Conservation (phyloP, 2,797 vertebrate species). For the Lepilemur ruficaudatus region DNA sequence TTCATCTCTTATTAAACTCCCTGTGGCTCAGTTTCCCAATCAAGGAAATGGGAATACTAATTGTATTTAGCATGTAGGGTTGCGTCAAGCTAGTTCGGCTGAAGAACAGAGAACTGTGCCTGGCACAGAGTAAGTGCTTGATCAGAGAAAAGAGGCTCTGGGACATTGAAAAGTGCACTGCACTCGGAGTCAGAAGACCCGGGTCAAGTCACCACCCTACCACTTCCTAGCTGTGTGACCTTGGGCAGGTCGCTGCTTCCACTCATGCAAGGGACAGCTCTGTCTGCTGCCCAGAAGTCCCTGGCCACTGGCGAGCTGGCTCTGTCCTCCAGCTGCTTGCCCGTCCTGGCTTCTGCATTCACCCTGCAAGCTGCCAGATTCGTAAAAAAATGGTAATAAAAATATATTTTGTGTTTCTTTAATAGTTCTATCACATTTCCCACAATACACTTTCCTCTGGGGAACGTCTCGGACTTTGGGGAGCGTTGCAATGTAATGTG, state of each 20-base stretch:
- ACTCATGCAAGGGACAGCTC: too few species aligned
- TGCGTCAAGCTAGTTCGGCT: neutral
- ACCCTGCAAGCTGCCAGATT: too few species aligned
- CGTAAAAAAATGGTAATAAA: neutral
- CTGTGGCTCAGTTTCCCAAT: neutral
- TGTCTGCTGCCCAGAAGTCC: too few species aligned
- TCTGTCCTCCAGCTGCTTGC: too few species aligned
- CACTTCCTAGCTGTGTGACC: neutral
- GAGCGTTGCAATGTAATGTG: neutral
- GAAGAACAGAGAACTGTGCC: neutral
- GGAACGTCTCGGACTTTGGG: neutral
- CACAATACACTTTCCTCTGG: neutral
- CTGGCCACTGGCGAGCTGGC: too few species aligned
- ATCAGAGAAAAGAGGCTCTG: neutral
- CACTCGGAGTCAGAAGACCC: neutral
- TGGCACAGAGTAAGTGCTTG: neutral
- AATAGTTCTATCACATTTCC: neutral
- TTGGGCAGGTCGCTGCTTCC: neutral
- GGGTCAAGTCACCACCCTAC: neutral
- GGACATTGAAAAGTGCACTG: accelerated
- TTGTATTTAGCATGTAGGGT: neutral
- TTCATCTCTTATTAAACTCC: neutral
- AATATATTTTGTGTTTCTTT: neutral
- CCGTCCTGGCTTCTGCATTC: too few species aligned
- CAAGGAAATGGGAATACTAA: neutral